phyloP scores from a whole-genome alignment of 2,797 vertebrate genomes.

The Coluber constrictor region DNA sequence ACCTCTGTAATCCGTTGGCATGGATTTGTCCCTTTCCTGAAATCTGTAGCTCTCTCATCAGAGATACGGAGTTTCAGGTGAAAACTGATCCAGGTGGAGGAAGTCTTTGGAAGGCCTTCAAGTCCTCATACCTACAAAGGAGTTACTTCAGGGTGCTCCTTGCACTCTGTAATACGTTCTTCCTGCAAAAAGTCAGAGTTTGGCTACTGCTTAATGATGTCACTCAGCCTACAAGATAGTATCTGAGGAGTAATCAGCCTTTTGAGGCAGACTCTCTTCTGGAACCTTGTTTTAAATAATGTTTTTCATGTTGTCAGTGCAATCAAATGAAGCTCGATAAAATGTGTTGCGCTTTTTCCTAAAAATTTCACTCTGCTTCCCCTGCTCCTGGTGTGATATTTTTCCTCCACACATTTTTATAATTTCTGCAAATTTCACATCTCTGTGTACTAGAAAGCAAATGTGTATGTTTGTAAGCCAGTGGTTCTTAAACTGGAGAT shows the following conservation, averaged over 20 bases:
- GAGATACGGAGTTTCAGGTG: neutral
- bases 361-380: neutral
- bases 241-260: neutral
- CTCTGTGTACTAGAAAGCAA: neutral
- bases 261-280: neutral
- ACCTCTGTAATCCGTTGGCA: neutral
- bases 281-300: neutral
- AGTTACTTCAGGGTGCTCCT: neutral
- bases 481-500: neutral
- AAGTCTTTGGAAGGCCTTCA: neutral
- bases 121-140: neutral
- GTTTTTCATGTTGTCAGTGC: neutral
- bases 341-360: neutral
- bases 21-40: neutral
- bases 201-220: neutral
- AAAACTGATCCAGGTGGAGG: neutral
- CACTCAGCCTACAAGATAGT: neutral
- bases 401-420: neutral
- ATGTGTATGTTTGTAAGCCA: neutral
- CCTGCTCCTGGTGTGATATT: too few relatives aligned
- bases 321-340: neutral
- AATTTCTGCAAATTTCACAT: neutral
- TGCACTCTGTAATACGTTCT: neutral
- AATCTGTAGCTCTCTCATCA: neutral
- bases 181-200: neutral